Conservation (phyloP, 2,888 invertebrate genomes). For the Chesias legatella region DNA sequence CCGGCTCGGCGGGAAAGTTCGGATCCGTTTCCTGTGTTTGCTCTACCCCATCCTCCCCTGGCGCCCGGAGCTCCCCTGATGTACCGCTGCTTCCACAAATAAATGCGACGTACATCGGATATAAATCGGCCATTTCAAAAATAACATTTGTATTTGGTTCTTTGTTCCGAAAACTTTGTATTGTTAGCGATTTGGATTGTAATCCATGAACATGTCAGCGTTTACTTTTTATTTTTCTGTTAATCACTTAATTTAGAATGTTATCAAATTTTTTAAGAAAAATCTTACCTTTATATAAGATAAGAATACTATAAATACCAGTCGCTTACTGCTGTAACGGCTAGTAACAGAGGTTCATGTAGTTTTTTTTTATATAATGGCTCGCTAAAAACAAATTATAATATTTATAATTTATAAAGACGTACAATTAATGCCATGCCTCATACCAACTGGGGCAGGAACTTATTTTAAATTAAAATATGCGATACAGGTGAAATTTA, state of each 20-base stretch:
- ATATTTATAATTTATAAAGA: no score
- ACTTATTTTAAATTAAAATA: slow-evolving; percentile 16
- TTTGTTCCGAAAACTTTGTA: slow-evolving; percentile 4
- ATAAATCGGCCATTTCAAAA: slow-evolving; percentile 63
- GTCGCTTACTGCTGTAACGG: no score
- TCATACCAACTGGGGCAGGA: slow-evolving; percentile 3
- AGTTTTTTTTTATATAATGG: no score
- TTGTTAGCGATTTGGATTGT: no score
- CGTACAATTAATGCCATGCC: neutral
- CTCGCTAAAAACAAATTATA: no score
- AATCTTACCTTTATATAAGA: no score
- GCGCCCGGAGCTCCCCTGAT: slow-evolving; percentile 45
- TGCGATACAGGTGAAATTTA: slow-evolving; percentile 16
- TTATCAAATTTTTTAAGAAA: no score
- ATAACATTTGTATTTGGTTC: slow-evolving; percentile 41
- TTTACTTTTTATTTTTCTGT: no score
- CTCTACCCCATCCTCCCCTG: slow-evolving; percentile 42
- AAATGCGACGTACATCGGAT: slow-evolving; percentile 59
- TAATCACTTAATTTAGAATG: no score
- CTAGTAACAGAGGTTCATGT: no score
- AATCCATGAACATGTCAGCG: no score
- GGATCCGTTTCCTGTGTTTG: slow-evolving; percentile 77
- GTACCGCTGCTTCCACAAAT: slow-evolving; percentile 56
- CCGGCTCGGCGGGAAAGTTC: slow-evolving; percentile 68
- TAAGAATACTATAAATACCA: no score